Percentiles rank a stretch among this genome's conserved stretches.
These are phyloP conservation scores for Gymnothorax reevesii DNA, from an alignment of 2,797 vertebrate genomes.

Conservation along the genomic window DNA sequence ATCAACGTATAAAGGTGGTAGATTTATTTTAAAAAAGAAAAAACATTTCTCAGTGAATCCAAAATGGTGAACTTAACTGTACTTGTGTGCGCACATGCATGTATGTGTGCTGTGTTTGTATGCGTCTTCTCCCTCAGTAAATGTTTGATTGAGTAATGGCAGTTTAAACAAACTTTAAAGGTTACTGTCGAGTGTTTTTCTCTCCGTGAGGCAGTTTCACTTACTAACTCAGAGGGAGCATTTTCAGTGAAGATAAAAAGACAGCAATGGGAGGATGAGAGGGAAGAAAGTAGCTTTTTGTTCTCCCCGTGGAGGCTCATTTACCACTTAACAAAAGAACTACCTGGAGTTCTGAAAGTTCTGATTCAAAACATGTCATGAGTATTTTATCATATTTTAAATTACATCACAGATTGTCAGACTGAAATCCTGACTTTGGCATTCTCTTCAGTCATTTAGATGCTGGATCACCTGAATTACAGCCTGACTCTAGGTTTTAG, in stretches of 20 bases:
- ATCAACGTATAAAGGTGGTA: too few relatives aligned
- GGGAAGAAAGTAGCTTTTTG: background rate
- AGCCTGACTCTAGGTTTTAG: background rate
- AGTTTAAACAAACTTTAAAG: slow-evolving; percentile 60
- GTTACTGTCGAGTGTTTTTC: slow-evolving; percentile 44
- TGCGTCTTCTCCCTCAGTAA: slow-evolving; percentile 51
- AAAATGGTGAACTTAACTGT: background rate
- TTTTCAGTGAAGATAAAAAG: background rate
- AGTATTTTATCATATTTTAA: background rate
- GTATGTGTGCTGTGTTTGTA: slow-evolving; percentile 24
- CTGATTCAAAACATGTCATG: background rate
- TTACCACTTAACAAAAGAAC: background rate
- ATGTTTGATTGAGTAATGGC: slow-evolving; percentile 73
- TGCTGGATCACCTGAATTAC: background rate
- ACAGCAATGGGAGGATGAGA: background rate
- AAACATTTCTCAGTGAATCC: too few relatives aligned
- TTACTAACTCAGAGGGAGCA: background rate
- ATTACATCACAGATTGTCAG: background rate
- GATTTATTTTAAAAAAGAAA: too few relatives aligned
- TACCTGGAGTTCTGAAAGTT: background rate
- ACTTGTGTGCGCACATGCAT: background rate
- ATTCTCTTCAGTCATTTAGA: background rate
- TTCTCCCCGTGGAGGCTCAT: background rate
- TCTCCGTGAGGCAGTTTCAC: slow-evolving; percentile 23
- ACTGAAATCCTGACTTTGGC: background rate